Conservation (phyloP, 2,113 vertebrate genomes). For the Hepsetus odoe region DNA sequence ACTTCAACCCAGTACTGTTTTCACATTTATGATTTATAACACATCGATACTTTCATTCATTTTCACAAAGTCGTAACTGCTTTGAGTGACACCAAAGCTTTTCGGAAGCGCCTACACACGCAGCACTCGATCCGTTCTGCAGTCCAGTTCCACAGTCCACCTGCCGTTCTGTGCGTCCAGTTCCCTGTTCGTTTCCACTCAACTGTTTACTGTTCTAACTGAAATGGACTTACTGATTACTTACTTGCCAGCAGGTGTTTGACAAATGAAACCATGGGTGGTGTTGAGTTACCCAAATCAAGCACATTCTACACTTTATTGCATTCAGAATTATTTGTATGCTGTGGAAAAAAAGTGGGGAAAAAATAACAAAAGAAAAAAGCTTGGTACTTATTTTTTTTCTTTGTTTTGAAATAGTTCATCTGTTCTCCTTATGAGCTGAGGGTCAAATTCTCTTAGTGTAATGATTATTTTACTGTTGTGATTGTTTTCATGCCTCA, state of each 20-base stretch:
- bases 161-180: background rate
- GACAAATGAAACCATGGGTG: slow-evolving; percentile 20
- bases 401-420: slow-evolving; percentile 28
- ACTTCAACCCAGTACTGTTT: slow-evolving; percentile 19
- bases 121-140: slow-evolving; percentile 19
- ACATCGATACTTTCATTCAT: slow-evolving; percentile 17
- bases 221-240: slow-evolving; percentile 54
- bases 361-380: slow-evolving; percentile 7
- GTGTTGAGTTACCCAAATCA: slow-evolving; percentile 13
- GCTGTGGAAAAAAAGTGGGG: background rate
- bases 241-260: slow-evolving; percentile 45
- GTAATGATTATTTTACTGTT: slow-evolving; percentile 31
- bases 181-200: slow-evolving; percentile 21
- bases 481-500: slow-evolving; percentile 16
- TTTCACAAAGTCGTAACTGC: slow-evolving; percentile 16
- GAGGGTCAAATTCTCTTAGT: slow-evolving; percentile 6
- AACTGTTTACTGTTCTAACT: slow-evolving; percentile 57
- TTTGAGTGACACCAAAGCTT: slow-evolving; percentile 47
- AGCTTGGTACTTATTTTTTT: slow-evolving; percentile 58
- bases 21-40: slow-evolving; percentile 32
- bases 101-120: slow-evolving; percentile 28
- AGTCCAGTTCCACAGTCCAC: background rate
- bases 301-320: slow-evolving; percentile 28
- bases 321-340: slow-evolving; percentile 5
- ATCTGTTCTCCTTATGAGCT: slow-evolving; percentile 29